These are phyloP conservation scores for Colius striatus DNA, from an alignment of 2,113 vertebrate genomes.

Conservation along the genomic window DNA sequence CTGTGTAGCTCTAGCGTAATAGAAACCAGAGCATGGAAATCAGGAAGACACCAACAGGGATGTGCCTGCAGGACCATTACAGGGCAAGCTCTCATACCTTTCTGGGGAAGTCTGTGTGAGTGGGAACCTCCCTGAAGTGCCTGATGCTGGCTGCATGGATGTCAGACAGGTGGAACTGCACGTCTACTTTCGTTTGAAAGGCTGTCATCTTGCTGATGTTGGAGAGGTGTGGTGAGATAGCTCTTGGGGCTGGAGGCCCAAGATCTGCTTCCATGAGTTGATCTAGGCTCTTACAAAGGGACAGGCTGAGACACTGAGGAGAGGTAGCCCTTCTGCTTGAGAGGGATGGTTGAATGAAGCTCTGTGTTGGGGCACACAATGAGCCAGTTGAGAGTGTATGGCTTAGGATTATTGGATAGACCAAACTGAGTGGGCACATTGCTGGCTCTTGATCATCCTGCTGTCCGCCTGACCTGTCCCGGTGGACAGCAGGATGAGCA, in stretches of 20 bases:
- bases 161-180: background rate
- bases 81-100: background rate
- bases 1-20: background rate
- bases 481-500: background rate
- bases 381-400: background rate
- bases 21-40: background rate
- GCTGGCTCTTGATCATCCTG: too few species aligned
- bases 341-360: background rate
- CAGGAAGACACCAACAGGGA: accelerated
- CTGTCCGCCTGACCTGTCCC: background rate
- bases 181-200: background rate
- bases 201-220: accelerated
- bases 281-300: background rate
- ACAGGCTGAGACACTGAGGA: background rate
- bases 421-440: background rate
- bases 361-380: background rate
- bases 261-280: background rate
- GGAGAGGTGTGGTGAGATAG: background rate
- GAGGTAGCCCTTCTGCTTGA: too few species aligned
- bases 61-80: background rate
- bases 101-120: accelerated
- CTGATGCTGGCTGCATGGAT: too few species aligned
- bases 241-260: background rate
- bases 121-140: background rate
- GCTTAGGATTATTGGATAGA: background rate